These are phyloP conservation scores for Lasius platythorax DNA, from an alignment of 2,888 invertebrate species.

Conservation along the genomic window DNA sequence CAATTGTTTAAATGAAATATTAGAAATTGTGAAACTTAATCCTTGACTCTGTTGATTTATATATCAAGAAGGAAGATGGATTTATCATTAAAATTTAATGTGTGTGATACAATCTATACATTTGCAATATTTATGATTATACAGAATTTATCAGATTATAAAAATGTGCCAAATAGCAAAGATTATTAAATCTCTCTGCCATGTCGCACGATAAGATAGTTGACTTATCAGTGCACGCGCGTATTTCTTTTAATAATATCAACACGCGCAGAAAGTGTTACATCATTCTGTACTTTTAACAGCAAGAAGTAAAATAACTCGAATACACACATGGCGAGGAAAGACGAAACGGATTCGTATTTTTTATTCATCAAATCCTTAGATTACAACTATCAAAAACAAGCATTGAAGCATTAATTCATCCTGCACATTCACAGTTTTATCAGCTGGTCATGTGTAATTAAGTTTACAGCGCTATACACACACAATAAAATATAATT, in stretches of 20 bases:
- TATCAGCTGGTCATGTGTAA: neutral
- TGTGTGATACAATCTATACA: neutral
- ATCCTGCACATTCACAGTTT: slow-evolving; percentile 4
- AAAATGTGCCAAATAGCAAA: slow-evolving; percentile 55
- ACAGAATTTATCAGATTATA: slow-evolving; percentile 22
- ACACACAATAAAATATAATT: neutral
- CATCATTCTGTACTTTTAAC: neutral
- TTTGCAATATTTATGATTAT: slow-evolving; percentile 35
- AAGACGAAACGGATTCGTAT: slow-evolving; percentile 3
- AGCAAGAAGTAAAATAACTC: neutral
- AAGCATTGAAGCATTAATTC: neutral
- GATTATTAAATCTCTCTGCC: slow-evolving; percentile 64
- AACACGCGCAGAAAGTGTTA: neutral
- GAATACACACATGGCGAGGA: neutral
- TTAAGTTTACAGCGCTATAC: slow-evolving; percentile 6
- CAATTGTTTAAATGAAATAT: slow-evolving; percentile 1
- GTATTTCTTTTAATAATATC: neutral
- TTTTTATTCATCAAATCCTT: neutral
- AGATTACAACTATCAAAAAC: neutral
- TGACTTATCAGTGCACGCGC: neutral
- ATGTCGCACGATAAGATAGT: slow-evolving; percentile 44
- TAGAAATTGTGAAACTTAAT: slow-evolving; percentile 12
- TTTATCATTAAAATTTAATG: slow-evolving; percentile 16
- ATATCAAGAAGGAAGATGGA: neutral
- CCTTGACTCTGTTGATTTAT: neutral